These are phyloP conservation scores for Parnassius mnemosyne DNA, from an alignment of 2,888 invertebrate species.

Conservation along the genomic window DNA sequence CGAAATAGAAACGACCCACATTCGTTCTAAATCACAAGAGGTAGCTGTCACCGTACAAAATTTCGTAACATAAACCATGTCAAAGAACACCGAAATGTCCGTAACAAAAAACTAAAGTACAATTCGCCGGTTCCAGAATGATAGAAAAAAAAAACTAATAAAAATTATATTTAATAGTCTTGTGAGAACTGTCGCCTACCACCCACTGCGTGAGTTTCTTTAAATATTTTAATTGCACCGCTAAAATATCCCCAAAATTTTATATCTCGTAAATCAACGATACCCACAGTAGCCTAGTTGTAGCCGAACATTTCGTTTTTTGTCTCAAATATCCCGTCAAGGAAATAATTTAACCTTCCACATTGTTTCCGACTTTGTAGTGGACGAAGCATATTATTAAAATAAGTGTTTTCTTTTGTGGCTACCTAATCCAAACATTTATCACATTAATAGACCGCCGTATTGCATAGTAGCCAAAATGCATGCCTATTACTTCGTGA, in stretches of 20 bases:
- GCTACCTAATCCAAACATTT: not conserved
- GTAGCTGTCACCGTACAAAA: conserved; percentile 33
- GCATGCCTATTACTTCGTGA: too few species aligned
- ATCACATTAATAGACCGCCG: not conserved
- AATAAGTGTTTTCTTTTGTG: not conserved
- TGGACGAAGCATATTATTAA: not conserved
- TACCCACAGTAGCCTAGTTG: conserved; percentile 66
- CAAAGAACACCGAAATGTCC: conserved; percentile 43
- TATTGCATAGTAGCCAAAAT: too few species aligned
- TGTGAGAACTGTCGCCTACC: conserved; percentile 79
- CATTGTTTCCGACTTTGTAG: conserved; percentile 14
- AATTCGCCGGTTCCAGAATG: conserved; percentile 37
- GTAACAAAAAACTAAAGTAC: conserved; percentile 51
- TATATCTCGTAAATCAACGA: conserved; percentile 75
- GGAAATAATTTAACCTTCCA: conserved; percentile 12
- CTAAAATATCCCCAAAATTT: conserved; percentile 69
- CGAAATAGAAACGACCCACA: not conserved
- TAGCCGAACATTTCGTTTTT: conserved; percentile 31
- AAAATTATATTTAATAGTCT: conserved; percentile 77
- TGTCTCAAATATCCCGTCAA: conserved; percentile 32
- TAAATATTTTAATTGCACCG: conserved; percentile 78
- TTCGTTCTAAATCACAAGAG: conserved; percentile 11
- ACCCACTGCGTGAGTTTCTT: conserved; percentile 74
- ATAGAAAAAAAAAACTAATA: conserved; percentile 63
- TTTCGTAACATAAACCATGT: conserved; percentile 49